A percentile compares a stretch with the other conserved stretches of the same genome.
phyloP scores from a whole-genome alignment of 2,888 invertebrate genomes.

The Pyrochroa serraticornis region DNA sequence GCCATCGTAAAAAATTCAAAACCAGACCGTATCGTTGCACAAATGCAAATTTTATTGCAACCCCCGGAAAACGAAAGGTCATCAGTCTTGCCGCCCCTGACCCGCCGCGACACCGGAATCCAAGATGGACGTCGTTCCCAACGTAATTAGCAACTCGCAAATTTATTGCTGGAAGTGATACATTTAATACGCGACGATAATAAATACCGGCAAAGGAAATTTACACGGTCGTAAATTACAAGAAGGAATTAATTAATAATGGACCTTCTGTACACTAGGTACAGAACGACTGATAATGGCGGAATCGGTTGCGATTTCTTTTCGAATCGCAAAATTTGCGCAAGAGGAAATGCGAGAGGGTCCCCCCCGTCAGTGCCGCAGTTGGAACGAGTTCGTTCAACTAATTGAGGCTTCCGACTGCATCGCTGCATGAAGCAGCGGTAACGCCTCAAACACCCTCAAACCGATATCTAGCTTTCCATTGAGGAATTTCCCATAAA shows the following conservation, averaged over 20 bases:
- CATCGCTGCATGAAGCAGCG: too few species aligned
- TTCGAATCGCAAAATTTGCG: too few species aligned
- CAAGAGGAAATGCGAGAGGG: too few species aligned
- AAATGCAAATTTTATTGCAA: background rate
- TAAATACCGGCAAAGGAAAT: conserved; percentile 16
- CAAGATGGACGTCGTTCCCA: conserved; percentile 4
- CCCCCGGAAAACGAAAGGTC: conserved; percentile 1
- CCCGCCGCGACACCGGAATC: background rate
- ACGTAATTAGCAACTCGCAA: conserved; percentile 7
- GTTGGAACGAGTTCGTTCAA: too few species aligned
- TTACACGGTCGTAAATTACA: conserved; percentile 19
- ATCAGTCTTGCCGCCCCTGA: conserved; percentile 1
- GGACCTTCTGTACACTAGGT: background rate
- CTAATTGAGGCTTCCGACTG: too few species aligned
- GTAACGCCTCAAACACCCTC: too few species aligned
- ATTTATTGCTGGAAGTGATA: conserved; percentile 15
- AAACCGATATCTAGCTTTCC: too few species aligned
- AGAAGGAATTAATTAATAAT: conserved; percentile 16
- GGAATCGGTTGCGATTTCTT: too few species aligned
- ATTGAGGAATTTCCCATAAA: too few species aligned
- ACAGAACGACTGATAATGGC: too few species aligned
- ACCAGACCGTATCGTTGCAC: background rate
- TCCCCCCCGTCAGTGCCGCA: too few species aligned
- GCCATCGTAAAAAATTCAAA: conserved; percentile 10
- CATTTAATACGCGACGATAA: conserved; percentile 6